These are phyloP conservation scores for Oryzaephilus surinamensis DNA, from an alignment of 1,140 invertebrate genomes.

Conservation along the genomic window DNA sequence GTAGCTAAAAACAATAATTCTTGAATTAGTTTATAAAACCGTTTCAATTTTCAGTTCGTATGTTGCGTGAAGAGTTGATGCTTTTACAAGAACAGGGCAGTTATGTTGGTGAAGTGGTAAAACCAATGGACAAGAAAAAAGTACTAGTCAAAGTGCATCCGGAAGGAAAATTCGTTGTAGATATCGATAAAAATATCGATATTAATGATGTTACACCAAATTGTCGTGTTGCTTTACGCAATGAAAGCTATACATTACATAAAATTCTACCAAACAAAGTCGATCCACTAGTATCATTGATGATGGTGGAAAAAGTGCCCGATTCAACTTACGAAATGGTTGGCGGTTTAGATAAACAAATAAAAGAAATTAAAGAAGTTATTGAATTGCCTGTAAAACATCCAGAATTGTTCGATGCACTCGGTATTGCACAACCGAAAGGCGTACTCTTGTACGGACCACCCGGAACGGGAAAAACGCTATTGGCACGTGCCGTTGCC, in stretches of 20 bases:
- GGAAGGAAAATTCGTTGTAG: slow-evolving; percentile 99
- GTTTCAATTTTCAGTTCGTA: slow-evolving; percentile 60
- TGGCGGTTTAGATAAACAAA: slow-evolving; percentile 97
- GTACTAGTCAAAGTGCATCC: slow-evolving; percentile 99
- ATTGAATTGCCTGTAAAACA: slow-evolving; percentile 99
- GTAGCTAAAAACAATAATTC: slow-evolving; percentile 38
- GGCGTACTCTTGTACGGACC: slow-evolving; percentile 97
- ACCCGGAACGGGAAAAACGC: slow-evolving; percentile 83
- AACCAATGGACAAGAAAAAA: slow-evolving; percentile 99
- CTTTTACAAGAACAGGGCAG: slow-evolving; percentile 98
- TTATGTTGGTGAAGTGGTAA: slow-evolving; percentile 99
- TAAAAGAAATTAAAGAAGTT: slow-evolving; percentile 99
- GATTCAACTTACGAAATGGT: slow-evolving; percentile 99
- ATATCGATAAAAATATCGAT: slow-evolving; percentile 99
- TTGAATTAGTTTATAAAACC: not conserved
- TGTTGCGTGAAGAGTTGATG: slow-evolving; percentile 95
- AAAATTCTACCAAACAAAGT: slow-evolving; percentile 99
- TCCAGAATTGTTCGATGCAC: slow-evolving; percentile 97
- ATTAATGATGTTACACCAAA: slow-evolving; percentile 97
- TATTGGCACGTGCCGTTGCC: slow-evolving; percentile 94
- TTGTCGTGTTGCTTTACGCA: slow-evolving; percentile 92
- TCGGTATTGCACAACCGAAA: slow-evolving; percentile 99
- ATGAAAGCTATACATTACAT: slow-evolving; percentile 98
- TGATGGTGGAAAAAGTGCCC: slow-evolving; percentile 99
- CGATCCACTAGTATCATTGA: slow-evolving; percentile 98